phyloP scores from a whole-genome alignment of 2,888 invertebrate species.

The Hoplodrina blanda region DNA sequence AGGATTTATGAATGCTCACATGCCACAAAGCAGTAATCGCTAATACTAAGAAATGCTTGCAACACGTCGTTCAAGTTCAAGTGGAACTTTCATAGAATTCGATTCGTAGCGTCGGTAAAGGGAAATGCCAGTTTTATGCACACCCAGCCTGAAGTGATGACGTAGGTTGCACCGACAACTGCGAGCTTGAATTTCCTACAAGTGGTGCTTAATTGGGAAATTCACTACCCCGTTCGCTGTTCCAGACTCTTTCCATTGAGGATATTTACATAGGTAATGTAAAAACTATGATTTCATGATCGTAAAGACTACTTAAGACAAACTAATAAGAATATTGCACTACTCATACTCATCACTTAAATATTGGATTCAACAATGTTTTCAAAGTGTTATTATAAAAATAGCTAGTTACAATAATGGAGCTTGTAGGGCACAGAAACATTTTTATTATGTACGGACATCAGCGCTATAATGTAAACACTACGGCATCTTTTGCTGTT shows the following conservation, averaged over 20 bases:
- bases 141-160: constrained; percentile 15
- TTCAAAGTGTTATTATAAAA: too few species aligned
- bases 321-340: too few species aligned
- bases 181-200: background rate
- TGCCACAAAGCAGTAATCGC: background rate
- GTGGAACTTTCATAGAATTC: constrained; percentile 27
- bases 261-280: background rate
- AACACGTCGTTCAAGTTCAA: constrained; percentile 44
- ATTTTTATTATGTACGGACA: too few species aligned
- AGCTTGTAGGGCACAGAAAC: too few species aligned
- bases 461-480: too few species aligned
- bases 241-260: background rate
- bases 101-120: background rate
- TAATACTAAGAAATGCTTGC: constrained; percentile 33
- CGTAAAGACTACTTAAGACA: too few species aligned
- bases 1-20: constrained; percentile 26
- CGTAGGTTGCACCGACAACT: background rate
- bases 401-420: too few species aligned
- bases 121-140: constrained; percentile 28
- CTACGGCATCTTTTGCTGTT: too few species aligned
- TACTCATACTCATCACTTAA: too few species aligned
- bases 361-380: too few species aligned
- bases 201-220: background rate
- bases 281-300: background rate
- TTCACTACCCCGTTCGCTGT: background rate